Percentiles rank a stretch among this genome's conserved stretches.
Evolutionary conservation across 2,888 invertebrate species (phyloP).

Genomic region (Chrysolina americana): DNA sequence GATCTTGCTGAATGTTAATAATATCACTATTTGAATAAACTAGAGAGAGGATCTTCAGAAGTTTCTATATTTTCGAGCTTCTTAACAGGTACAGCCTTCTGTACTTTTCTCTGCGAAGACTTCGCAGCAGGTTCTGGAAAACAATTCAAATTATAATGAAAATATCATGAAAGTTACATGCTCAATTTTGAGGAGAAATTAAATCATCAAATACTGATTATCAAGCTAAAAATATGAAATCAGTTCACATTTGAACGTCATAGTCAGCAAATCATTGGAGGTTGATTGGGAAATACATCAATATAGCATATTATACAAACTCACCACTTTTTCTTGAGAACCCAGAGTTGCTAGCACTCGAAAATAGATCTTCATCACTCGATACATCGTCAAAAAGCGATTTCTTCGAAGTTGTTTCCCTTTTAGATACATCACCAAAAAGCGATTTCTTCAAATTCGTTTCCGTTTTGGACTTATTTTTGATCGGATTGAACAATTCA

Average conservation of each 20-base stretch:
- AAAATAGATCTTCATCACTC: conserved; percentile 62
- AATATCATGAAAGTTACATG: background rate
- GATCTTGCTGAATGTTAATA: background rate
- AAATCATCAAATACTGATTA: background rate
- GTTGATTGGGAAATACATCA: conserved; percentile 19
- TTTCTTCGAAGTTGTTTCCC: conserved; percentile 46
- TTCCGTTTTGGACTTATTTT: conserved; percentile 17
- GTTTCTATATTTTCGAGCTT: conserved; percentile 61
- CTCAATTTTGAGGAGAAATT: background rate
- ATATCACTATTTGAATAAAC: conserved; percentile 51
- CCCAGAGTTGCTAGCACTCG: conserved; percentile 37
- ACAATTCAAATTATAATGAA: background rate
- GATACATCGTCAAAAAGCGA: conserved; percentile 60
- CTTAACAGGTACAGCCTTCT: conserved; percentile 54
- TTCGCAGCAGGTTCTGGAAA: conserved; percentile 35
- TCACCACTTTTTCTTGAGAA: conserved; percentile 39
- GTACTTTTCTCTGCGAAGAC: conserved; percentile 51
- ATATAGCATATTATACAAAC: background rate
- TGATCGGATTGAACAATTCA: conserved; percentile 21
- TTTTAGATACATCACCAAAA: conserved; percentile 57
- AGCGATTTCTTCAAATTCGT: conserved; percentile 53
- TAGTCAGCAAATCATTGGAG: background rate
- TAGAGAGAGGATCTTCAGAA: conserved; percentile 61
- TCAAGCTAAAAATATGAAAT: background rate
- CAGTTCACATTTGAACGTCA: background rate